Percentiles rank a stretch among this genome's conserved stretches.
Evolutionary conservation across 2,888 invertebrate genomes (phyloP).

Genomic region (Eristalis intricaria): DNA sequence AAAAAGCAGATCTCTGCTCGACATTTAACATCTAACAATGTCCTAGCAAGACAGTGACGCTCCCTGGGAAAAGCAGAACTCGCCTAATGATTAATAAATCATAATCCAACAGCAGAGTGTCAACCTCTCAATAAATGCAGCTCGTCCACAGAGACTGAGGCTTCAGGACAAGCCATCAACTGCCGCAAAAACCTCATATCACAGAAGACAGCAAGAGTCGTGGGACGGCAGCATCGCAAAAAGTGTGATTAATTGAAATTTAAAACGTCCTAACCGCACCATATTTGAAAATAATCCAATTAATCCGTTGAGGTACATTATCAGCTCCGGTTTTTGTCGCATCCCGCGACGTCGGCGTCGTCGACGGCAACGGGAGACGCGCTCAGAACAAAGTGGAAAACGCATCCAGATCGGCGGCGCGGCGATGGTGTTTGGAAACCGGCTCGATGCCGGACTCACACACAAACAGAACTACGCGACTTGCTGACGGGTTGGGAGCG

Average conservation of each 20-base stretch:
- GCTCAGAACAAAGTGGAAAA: constrained; percentile 40
- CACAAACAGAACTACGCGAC: neutral
- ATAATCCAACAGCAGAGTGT: constrained; percentile 62
- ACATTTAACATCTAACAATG: neutral
- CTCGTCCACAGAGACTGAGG: constrained; percentile 53
- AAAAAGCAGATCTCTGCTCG: constrained; percentile 9
- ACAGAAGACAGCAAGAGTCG: constrained; percentile 30
- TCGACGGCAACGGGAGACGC: neutral
- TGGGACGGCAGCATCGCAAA: constrained; percentile 56
- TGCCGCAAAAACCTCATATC: constrained; percentile 14
- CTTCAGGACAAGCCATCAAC: neutral
- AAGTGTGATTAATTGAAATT: constrained; percentile 73
- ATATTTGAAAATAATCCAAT: constrained; percentile 72
- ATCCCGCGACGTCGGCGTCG: neutral
- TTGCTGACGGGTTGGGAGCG: neutral
- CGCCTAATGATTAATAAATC: constrained; percentile 60
- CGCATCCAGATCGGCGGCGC: neutral
- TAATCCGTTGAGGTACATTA: constrained; percentile 72
- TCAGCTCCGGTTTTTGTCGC: constrained; percentile 29
- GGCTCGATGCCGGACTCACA: constrained; percentile 46
- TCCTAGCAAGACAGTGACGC: neutral
- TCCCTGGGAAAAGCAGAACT: constrained; percentile 35
- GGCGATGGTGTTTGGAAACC: constrained; percentile 16
- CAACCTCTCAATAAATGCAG: constrained; percentile 62
- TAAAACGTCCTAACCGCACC: constrained; percentile 63